Base-by-base conservation (phyloP, 1,140 invertebrate species). In the Ditylenchus dipsaci region DNA sequence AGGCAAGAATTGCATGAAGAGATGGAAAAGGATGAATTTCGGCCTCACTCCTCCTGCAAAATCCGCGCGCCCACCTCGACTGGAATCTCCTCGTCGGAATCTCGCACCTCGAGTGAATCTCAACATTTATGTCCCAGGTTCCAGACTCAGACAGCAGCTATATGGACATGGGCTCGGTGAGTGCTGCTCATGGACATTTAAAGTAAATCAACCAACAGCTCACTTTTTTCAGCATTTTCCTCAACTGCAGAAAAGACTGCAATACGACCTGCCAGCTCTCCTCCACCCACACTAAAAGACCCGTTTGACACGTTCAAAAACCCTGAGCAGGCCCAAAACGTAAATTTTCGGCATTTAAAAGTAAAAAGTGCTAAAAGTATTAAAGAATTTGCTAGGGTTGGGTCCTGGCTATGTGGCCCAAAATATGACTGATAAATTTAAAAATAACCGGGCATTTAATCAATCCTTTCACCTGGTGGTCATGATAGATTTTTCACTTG, bases 211-310 rank as follows among this genome's bases (percentile, higher is more conserved):
- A 5, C 3, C 13, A 5, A 23, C 53, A 56, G 3, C 13, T 29
- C 3, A 13, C 13, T 9, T 9, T 23, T 56, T 23, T 23, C 53
- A 29, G 53, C 53, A 56, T 56, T 29, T 23, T 3, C 53, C 21
- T 23, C 53, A 29, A 5, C 53, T 23, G 9, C 53, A 56, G 53
- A 56, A 56, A 56, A 23, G 53, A 23, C 21, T 23, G 3, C 63
- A 65, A 1, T 65, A 65, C 63, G 63, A 65, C 33, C 11, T 65
- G 3, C 56, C 63, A 65, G 11, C 9, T 11, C 63, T 11, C n/a
- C 62, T 65, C 58, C 47, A 9, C n/a, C 63, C 0, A 43, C 47
- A 15, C 0, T 38, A 15, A 53, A 38, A 17, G 29, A 19, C 38
- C 30, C 30, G 8, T 45, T 45, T 27, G 30, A 43, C 30, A 56